Evolutionary conservation across 2,113 vertebrate genomes (phyloP).

Genomic region (Danio rerio): DNA sequence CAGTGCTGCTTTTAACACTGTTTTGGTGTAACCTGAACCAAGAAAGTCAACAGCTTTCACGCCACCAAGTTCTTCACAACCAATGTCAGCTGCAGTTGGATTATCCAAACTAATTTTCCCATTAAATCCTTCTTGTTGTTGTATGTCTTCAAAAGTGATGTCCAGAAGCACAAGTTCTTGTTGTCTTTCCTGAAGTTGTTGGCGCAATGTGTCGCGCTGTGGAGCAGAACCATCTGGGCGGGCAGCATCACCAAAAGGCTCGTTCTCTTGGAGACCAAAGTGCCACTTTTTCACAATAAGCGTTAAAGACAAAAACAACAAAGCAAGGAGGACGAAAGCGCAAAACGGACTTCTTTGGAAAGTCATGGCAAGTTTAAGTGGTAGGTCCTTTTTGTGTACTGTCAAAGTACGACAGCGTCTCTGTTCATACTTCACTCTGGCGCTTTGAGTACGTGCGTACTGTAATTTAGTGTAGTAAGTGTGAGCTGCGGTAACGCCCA

Average conservation of each 20-base stretch:
- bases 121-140: background rate
- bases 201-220: slow-evolving; percentile 63
- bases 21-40: slow-evolving; percentile 81
- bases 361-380: slow-evolving; percentile 59
- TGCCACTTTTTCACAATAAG: slow-evolving; percentile 74
- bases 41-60: slow-evolving; percentile 71
- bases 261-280: slow-evolving; percentile 60
- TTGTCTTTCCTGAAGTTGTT: slow-evolving; percentile 71
- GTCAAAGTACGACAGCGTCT: background rate
- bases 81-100: slow-evolving; percentile 63
- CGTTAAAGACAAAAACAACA: slow-evolving; percentile 72
- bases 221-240: slow-evolving; percentile 56
- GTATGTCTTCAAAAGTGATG: slow-evolving; percentile 16
- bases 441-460: background rate
- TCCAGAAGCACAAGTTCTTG: slow-evolving; percentile 74
- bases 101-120: background rate
- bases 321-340: slow-evolving; percentile 70
- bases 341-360: slow-evolving; percentile 70
- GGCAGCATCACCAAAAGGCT: slow-evolving; percentile 54
- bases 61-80: slow-evolving; percentile 75
- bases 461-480: slow-evolving; percentile 9
- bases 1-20: slow-evolving; percentile 70
- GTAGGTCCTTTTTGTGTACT: background rate
- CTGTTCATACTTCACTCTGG: slow-evolving; percentile 29
- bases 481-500: slow-evolving; percentile 65